Evolutionary conservation across 2,797 vertebrate species (phyloP), one percentile per base, ranked within the genome.

Genomic region (Anguilla obscura): DNA sequence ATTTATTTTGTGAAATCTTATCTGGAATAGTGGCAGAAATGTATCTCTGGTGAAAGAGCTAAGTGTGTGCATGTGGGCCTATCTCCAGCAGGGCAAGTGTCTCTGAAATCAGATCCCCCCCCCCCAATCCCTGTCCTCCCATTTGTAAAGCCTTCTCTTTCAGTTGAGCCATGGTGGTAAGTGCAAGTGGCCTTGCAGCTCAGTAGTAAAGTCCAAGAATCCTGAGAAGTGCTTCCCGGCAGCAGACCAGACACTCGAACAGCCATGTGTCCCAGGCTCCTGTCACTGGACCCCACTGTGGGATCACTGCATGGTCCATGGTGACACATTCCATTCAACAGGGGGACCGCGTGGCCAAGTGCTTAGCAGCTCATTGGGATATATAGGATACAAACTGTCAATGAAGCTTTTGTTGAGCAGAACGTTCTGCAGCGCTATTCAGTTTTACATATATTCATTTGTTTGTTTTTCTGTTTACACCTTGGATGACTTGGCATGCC

Each of bases 11-110:
- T 27, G 18, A 76, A 76, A 60, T 88, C 69, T 85, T n/a, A 24
- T 85, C 66, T 33, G 36, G 36, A 85, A 58, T 21, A 30, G 18
- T 85, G 87, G 71, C 82, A 85, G 82, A 87, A 87, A 87, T 87
- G 79, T 63, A 48, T 56, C 52, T 30, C 82, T 84, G 50, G 48
- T 33, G 63, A 50, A 56, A 7, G 27, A 74, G 63, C 87, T 71
- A 48, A 50, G 3, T 40, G 84, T 58, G 52, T 52, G 82, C 10
- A 30, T 54, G 30, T 40, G 48, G 40, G 80, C 27, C 7, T 27
- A 79, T 45, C 74, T 54, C 45, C 30, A 50, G 36, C 79, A 60
- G 45, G 18, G 40, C 50, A 50, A 30, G 60, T 84, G 63, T n/a
- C 82, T 56, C 45, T 56, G 60, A 85, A 85, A 66, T 69, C 27